Evolutionary conservation across 2,888 invertebrate species (phyloP), one percentile per base, ranked within the genome.

Genomic region (Ametastegia equiseti): DNA sequence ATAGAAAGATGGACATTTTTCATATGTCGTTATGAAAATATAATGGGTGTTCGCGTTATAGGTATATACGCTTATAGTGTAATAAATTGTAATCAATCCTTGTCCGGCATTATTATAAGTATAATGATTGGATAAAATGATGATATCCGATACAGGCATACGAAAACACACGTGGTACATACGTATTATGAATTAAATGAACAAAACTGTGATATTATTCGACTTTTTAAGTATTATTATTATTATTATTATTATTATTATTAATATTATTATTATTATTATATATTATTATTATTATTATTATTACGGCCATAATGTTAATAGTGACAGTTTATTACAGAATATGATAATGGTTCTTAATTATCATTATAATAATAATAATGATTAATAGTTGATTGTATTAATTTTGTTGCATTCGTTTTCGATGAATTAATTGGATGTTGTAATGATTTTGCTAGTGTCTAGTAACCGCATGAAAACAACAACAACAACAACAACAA

Each of bases 401-500:
- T 82, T 81, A 81, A 82, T 85, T 85, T 87, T 85, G 85, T 88
- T 90, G 90, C 90, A 89, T 86, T 87, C 86, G 86, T 88, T 88
- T 87, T 87, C 84, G 81, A 60, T n/a, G n/a, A n/a, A 89, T 89
- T 89, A 90, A 89, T 89, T 84, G 87, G 87, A 85, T 89, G 88
- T 88, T 89, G 88, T 88, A 84, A 88, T 90, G 88, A 87, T 85
- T 89, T 88, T 90, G 90, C 88, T 88, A 89, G 86, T 88, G 86
- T 89, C 86, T 84, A 87, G 87, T 91, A 91, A 91, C 90, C 84
- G 91, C 91, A 91, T 91, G 89, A 86, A 63, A 81, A 39, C 9
- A 36, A 39, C 3, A 15, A 60, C n/a, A 60, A 47, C 13, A 45
- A 50, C n/a, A 23, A 39, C 19, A 69, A 67, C 39, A 23, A 39